Percentiles rank a stretch among this genome's conserved stretches.
These are phyloP conservation scores for Aratinga solstitialis DNA, from an alignment of 2,797 vertebrate genomes.

Conservation along the genomic window DNA sequence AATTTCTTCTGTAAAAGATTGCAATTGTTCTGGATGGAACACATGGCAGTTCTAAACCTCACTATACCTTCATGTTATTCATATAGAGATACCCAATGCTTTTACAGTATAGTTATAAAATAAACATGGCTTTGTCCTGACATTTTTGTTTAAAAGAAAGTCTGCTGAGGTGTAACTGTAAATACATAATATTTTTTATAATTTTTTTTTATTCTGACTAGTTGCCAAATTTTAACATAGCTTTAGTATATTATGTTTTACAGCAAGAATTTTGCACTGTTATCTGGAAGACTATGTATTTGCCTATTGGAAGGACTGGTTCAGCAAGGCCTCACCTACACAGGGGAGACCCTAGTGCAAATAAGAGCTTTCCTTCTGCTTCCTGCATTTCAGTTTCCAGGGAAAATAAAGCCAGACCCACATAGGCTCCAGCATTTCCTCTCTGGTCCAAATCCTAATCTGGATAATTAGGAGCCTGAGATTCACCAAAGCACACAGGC, in stretches of 20 bases:
- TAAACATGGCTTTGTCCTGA: not conserved
- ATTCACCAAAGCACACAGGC: not conserved
- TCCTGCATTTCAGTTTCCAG: not conserved
- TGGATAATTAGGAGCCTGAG: not conserved
- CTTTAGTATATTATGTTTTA: not conserved
- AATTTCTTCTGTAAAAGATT: not conserved
- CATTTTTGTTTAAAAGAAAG: not conserved
- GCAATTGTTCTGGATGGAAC: not conserved
- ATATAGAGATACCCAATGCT: not conserved
- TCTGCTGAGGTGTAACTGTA: not conserved
- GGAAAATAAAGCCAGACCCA: not conserved
- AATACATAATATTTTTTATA: not conserved
- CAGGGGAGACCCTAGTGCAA: not conserved
- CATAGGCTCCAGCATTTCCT: rapidly evolving
- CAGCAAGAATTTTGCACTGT: not conserved
- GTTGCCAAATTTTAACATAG: not conserved
- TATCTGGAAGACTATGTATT: not conserved
- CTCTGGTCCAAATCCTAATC: not conserved
- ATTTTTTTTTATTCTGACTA: not conserved
- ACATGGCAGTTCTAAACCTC: not conserved
- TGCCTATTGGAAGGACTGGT: not conserved
- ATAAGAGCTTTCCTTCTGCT: not conserved
- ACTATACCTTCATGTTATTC: not conserved
- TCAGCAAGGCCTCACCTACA: not conserved
- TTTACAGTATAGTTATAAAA: not conserved